phyloP scores from a whole-genome alignment of 2,113 vertebrate species.

The Peromyscus leucopus region DNA sequence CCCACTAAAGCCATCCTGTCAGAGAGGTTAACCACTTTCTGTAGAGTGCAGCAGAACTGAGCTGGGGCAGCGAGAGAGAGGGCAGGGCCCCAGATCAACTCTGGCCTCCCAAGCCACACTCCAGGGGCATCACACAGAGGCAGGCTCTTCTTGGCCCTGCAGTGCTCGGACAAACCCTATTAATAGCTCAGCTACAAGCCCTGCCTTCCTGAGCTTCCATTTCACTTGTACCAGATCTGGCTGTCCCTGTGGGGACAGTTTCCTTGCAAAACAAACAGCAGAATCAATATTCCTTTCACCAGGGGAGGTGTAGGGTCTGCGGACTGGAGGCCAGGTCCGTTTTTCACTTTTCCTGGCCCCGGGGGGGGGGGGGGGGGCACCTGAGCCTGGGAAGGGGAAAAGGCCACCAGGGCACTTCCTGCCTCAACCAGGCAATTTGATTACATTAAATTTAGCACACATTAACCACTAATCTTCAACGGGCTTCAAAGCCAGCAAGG shows the following conservation, averaged over 20 bases:
- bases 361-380: background rate
- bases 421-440: slow-evolving; percentile 15
- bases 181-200: background rate
- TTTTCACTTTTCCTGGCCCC: background rate
- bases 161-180: accelerated
- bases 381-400: background rate
- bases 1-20: background rate
- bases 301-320: slow-evolving; percentile 37
- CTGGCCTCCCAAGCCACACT: background rate
- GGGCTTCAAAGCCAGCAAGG: background rate
- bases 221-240: slow-evolving; percentile 58
- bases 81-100: background rate
- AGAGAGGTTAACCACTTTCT: accelerated
- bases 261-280: slow-evolving; percentile 79
- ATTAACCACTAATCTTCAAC: background rate
- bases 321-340: background rate
- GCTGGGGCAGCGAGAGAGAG: background rate
- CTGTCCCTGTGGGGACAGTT: slow-evolving; percentile 70
- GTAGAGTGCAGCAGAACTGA: accelerated
- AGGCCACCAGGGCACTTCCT: background rate
- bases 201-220: slow-evolving; percentile 64
- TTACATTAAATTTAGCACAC: background rate
- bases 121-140: background rate
- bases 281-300: slow-evolving; percentile 70
- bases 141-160: background rate